These are phyloP conservation scores for Microctenopoma lineatum DNA, from an alignment of 2,797 vertebrate species.

Conservation along the genomic window DNA sequence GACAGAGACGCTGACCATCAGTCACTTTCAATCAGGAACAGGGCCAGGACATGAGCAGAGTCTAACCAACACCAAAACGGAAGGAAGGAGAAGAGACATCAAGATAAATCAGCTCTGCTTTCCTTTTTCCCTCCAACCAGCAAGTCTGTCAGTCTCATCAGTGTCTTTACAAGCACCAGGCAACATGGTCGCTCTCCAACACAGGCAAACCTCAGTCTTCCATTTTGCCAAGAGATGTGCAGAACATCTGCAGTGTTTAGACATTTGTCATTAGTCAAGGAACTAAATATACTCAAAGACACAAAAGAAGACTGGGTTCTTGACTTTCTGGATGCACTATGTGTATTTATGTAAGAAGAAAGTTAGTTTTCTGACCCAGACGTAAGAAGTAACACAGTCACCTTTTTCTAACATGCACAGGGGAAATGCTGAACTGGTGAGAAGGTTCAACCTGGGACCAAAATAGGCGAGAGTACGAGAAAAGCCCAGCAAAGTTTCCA, in stretches of 20 bases:
- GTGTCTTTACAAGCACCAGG: background rate
- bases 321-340: background rate
- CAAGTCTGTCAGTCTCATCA: conserved; percentile 14
- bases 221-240: background rate
- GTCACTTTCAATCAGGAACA: conserved; percentile 13
- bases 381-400: conserved; percentile 21
- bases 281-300: background rate
- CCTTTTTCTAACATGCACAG: background rate
- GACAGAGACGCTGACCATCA: conserved; percentile 2
- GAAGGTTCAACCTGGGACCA: conserved; percentile 27
- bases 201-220: background rate
- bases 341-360: background rate
- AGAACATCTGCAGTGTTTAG: background rate
- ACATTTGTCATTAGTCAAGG: background rate
- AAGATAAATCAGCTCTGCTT: conserved; percentile 1
- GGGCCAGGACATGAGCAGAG: background rate
- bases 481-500: conserved; percentile 57
- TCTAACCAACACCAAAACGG: conserved; percentile 12
- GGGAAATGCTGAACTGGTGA: conserved; percentile 4
- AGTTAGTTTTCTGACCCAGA: conserved; percentile 3
- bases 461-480: conserved; percentile 28
- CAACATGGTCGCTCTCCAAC: background rate
- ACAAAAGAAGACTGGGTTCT: too few species aligned
- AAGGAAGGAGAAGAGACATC: conserved; percentile 4
- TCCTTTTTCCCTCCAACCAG: background rate